Evolutionary conservation across 2,888 invertebrate species (phyloP), one percentile per base, ranked within the genome.

Genomic region (Slavum lentiscoides): DNA sequence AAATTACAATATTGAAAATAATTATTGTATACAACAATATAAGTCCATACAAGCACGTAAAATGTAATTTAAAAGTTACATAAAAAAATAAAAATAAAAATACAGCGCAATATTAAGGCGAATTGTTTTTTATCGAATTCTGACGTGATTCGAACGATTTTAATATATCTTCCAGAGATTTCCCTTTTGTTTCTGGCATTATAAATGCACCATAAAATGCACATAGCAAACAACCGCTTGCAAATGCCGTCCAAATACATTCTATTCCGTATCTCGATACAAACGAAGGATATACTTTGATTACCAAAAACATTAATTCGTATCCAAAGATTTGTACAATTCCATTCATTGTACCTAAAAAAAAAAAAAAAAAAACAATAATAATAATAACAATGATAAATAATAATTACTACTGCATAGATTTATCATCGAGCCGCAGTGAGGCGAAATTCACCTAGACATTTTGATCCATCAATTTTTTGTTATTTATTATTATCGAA

Each of bases 101-200:
- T 21, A 59, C 59, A 21, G 15, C 23, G 9, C 13, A 59, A 15
- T n/a, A 49, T 23, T 30, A 76, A n/a, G 76, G 68, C 19, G 59
- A 68, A 11, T 30, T 62, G 39, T 61, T 69, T 61, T 61, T 69
- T 5, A 61, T 69, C 0, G 37, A 17, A 66, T 80, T 80, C 58
- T 72, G 7, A 7, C n/a, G 61, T 1, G 70, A n/a, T 4, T 80
- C 72, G 15, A 80, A 80, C 5, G 66, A 64, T 11, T 6, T 17
- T 53, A 82, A 81, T 19, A 83, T 77, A 23, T 83, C 82, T 15
- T 75, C 53, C 8, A 83, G 61, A 7, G 83, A 75, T 49, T 81
- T 83, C 66, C 83, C 83, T 74, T 75, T 77, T 5, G 83, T 83
- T 81, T 83, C 83, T 15, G 83, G 83, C 53, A 83, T 39, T 58